Percentiles rank a stretch among this genome's conserved stretches.
These are phyloP conservation scores for Prietella phreatophila DNA, from an alignment of 2,113 vertebrate genomes.

Conservation along the genomic window DNA sequence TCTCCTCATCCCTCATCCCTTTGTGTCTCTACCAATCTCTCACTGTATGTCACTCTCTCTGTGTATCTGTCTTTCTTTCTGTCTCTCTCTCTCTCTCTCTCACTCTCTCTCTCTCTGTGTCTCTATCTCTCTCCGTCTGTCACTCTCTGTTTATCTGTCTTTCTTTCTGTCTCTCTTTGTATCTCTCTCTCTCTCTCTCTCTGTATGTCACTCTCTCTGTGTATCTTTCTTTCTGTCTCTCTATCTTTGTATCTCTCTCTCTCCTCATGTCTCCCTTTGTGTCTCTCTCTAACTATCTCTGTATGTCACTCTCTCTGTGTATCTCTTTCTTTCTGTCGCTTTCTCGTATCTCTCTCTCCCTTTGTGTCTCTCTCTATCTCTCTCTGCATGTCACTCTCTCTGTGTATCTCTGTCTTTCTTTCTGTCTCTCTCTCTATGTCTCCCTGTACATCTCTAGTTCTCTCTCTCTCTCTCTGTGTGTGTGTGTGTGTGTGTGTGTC, in stretches of 20 bases:
- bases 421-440: background rate
- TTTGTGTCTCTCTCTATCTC: background rate
- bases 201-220: background rate
- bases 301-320: background rate
- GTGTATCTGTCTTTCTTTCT: too few relatives aligned
- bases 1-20: too few relatives aligned
- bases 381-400: too few relatives aligned
- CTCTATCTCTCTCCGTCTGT: background rate
- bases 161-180: accelerated
- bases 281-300: background rate
- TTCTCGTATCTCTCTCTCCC: too few relatives aligned
- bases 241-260: background rate
- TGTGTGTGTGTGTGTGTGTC: too few relatives aligned
- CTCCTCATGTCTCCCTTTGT: background rate
- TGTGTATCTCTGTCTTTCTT: background rate
- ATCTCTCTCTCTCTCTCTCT: background rate
- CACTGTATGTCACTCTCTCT: too few relatives aligned
- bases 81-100: background rate
- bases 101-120: background rate
- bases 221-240: background rate
- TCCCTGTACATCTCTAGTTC: background rate
- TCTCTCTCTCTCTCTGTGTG: background rate
- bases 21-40: too few relatives aligned
- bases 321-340: too few relatives aligned
- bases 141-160: too few relatives aligned